These are phyloP conservation scores for Pristionchus entomophagus DNA, from an alignment of 2,888 invertebrate genomes.

Conservation along the genomic window DNA sequence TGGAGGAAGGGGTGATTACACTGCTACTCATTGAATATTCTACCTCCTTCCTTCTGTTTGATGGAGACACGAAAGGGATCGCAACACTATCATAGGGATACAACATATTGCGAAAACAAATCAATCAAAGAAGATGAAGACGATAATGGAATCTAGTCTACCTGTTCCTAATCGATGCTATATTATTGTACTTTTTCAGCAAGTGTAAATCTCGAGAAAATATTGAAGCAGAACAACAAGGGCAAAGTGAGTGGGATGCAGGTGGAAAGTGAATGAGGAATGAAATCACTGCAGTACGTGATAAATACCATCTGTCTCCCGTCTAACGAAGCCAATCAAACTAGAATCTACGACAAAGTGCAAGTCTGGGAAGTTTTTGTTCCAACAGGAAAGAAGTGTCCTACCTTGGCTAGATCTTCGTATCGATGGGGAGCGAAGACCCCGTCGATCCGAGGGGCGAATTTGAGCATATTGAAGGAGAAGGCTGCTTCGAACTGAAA, in stretches of 20 bases:
- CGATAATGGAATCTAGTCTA: background rate
- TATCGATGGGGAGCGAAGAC: slow-evolving; percentile 60
- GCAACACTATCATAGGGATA: background rate
- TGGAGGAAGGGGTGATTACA: slow-evolving; percentile 20
- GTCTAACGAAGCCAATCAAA: background rate
- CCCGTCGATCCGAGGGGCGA: slow-evolving; percentile 64
- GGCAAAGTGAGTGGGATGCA: too few relatives aligned
- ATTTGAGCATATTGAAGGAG: slow-evolving; percentile 58
- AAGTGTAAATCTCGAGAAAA: too few relatives aligned
- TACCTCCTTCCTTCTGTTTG: background rate
- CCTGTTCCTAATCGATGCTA: background rate
- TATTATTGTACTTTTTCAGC: too few relatives aligned
- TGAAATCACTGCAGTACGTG: slow-evolving; percentile 8
- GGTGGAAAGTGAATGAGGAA: background rate
- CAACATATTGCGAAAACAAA: too few relatives aligned
- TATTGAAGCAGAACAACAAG: too few relatives aligned
- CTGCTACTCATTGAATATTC: background rate
- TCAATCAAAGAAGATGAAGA: background rate
- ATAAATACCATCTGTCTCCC: background rate
- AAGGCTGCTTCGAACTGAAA: slow-evolving; percentile 51
- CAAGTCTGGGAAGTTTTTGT: background rate
- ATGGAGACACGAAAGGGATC: background rate
- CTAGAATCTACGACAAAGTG: background rate
- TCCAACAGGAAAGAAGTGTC: too few relatives aligned
- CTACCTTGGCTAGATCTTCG: slow-evolving; percentile 51